A percentile compares a stretch with the other conserved stretches of the same genome.
Conservation (phyloP, 2,888 invertebrate genomes). For the Sphecodes monilicornis region DNA sequence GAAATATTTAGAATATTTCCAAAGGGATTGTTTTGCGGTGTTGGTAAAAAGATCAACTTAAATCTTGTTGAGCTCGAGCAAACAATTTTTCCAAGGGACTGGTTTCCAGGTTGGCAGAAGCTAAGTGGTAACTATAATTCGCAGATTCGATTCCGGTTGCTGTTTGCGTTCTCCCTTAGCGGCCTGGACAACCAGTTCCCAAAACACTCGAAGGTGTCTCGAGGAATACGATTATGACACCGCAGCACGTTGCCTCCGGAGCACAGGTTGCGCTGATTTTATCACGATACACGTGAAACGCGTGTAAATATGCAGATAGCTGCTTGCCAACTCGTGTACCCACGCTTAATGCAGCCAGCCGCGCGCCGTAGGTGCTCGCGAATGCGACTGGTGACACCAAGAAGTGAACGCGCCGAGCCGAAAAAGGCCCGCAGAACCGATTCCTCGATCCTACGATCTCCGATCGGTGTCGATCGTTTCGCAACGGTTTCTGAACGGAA, state of each 20-base stretch:
- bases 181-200: background rate
- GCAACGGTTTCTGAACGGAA: background rate
- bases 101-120: background rate
- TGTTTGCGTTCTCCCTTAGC: constrained; percentile 14
- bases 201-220: constrained; percentile 41
- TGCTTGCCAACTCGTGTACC: constrained; percentile 53
- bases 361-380: constrained; percentile 16
- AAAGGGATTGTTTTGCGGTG: background rate
- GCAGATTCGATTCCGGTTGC: constrained; percentile 21
- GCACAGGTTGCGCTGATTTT: constrained; percentile 56
- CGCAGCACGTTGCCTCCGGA: constrained; percentile 32
- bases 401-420: background rate
- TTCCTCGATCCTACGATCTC: background rate
- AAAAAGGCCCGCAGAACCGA: background rate
- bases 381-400: constrained; percentile 13
- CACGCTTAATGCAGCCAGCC: constrained; percentile 36
- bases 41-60: background rate
- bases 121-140: background rate
- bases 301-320: constrained; percentile 60
- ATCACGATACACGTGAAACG: constrained; percentile 50
- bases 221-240: constrained; percentile 54
- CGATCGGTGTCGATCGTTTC: background rate
- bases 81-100: background rate
- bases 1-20: background rate
- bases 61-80: background rate